A percentile compares a stretch with the other conserved stretches of the same genome.
Conservation (phyloP, 2,797 vertebrate species). For the Gallinago stenura region DNA sequence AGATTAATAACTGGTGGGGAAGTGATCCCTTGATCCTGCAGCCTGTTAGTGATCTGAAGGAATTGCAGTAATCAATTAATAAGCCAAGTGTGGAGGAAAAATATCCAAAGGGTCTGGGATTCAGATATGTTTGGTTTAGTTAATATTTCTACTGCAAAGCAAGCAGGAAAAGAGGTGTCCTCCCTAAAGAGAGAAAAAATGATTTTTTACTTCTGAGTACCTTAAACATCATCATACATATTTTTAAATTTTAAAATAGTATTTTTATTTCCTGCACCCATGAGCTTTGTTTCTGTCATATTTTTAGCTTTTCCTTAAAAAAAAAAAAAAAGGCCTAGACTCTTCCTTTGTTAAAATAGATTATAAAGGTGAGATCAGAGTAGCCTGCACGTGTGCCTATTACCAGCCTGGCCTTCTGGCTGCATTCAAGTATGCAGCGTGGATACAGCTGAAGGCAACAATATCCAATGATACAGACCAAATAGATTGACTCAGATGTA, state of each 20-base stretch:
- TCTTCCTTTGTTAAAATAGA: background rate
- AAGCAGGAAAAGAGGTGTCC: background rate
- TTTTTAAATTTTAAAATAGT: background rate
- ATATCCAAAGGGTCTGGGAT: background rate
- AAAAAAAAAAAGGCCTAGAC: background rate
- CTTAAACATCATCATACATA: background rate
- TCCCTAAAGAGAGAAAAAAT: no score
- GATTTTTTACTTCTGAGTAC: background rate
- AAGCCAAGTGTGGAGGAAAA: background rate
- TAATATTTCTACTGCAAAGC: background rate
- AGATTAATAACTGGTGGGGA: background rate
- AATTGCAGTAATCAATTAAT: background rate
- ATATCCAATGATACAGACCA: background rate
- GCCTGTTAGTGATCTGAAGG: background rate
- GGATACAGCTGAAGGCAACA: background rate
- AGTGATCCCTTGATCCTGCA: background rate
- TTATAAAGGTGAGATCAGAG: background rate
- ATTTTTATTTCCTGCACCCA: background rate
- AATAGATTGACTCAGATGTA: fast-evolving
- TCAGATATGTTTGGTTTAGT: background rate
- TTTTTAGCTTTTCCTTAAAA: background rate
- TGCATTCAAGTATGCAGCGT: fast-evolving
- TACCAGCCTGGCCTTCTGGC: background rate
- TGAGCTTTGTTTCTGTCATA: background rate
- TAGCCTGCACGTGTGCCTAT: background rate